These are phyloP conservation scores for Anisognathus igniventris DNA, from an alignment of 2,797 vertebrate species.

Conservation along the genomic window DNA sequence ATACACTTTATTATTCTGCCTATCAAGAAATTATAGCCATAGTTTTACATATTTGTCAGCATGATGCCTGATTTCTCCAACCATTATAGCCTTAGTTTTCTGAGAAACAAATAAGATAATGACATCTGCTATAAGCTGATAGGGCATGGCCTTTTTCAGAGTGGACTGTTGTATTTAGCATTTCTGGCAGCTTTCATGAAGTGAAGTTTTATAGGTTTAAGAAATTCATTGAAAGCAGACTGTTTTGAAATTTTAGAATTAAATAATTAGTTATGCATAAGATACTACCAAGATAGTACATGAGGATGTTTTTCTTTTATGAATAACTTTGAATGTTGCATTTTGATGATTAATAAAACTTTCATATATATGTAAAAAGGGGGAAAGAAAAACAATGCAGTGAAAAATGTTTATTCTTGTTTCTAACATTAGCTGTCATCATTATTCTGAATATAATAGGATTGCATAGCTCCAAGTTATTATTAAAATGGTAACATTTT, in stretches of 20 bases:
- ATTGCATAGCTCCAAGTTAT: not conserved
- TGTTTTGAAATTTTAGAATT: not conserved
- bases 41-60: not conserved
- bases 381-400: not conserved
- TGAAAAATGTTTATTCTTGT: not conserved
- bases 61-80: not conserved
- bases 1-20: not conserved
- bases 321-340: not conserved
- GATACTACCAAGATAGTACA: not conserved
- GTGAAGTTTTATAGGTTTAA: not conserved
- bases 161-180: not conserved
- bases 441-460: not conserved
- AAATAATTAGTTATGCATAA: not conserved
- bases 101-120: not conserved
- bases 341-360: not conserved
- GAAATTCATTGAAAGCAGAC: not conserved
- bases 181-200: not conserved
- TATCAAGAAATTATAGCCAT: not conserved
- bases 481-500: not conserved
- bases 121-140: not conserved
- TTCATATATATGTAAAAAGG: not conserved
- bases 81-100: not conserved
- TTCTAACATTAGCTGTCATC: not conserved
- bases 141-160: not conserved
- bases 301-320: not conserved